Evolutionary conservation across 2,113 vertebrate species (phyloP).

Genomic region (Orcinus orca): DNA sequence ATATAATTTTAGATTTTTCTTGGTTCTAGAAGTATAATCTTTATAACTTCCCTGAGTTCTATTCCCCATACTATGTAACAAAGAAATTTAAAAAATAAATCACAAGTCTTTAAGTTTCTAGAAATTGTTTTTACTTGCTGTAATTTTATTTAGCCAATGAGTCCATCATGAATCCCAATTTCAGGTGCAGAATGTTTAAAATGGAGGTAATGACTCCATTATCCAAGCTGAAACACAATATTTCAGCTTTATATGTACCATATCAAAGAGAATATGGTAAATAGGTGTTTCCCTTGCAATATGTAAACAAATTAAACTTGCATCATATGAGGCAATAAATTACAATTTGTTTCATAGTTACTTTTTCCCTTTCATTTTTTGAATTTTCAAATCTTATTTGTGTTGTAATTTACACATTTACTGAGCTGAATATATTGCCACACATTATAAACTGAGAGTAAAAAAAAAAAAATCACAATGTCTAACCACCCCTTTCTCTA

Average conservation of each 20-base stretch:
- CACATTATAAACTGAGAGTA: slow-evolving; percentile 44
- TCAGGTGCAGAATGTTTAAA: slow-evolving; percentile 54
- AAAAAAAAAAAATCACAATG: not conserved
- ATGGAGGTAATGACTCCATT: slow-evolving; percentile 56
- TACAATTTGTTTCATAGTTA: slow-evolving; percentile 36
- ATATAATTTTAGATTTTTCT: not conserved
- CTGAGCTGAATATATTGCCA: slow-evolving; percentile 38
- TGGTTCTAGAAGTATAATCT: not conserved
- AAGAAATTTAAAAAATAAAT: slow-evolving; percentile 35
- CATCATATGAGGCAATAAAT: slow-evolving; percentile 42
- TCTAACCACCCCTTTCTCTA: slow-evolving; percentile 45
- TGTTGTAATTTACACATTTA: slow-evolving; percentile 37
- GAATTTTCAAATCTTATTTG: slow-evolving; percentile 35
- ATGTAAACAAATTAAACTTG: slow-evolving; percentile 56
- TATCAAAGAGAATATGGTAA: slow-evolving; percentile 43
- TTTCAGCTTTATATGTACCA: slow-evolving; percentile 49
- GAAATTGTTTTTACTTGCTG: slow-evolving; percentile 40
- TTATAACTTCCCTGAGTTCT: not conserved
- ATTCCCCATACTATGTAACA: not conserved
- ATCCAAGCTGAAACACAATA: slow-evolving; percentile 37
- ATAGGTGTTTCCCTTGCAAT: slow-evolving; percentile 39
- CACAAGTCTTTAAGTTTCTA: not conserved
- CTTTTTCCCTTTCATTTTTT: slow-evolving; percentile 39
- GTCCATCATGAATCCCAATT: slow-evolving; percentile 40
- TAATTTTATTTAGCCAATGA: slow-evolving; percentile 50